Base-by-base conservation (phyloP, 2,888 invertebrate species). In the Timema cristinae region DNA sequence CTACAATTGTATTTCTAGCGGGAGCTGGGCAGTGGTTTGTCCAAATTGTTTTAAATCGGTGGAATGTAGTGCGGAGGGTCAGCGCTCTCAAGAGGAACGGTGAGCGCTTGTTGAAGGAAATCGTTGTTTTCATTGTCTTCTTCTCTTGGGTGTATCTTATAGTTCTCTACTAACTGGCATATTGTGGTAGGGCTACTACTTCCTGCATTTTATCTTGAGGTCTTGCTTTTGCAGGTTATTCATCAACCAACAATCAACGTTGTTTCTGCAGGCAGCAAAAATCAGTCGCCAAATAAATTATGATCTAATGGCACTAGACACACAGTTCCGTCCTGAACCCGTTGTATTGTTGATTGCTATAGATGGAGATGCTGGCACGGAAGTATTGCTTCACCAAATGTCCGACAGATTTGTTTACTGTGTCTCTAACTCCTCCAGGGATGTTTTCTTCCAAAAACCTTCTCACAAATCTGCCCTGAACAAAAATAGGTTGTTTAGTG, bases 341-440 rank as follows among this genome's bases (percentile, higher is more conserved):
- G 48, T 5, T 63, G 11, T n/a, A n/a, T n/a, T n/a, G n/a, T n/a
- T n/a, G n/a, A 63, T 63, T 47, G 2, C 63, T 63, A 48, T 63
- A 63, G 63, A 32, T 63, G 63, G 32, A 32, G 48, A 63, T 47
- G 63, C 63, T 16, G 63, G 47, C 48, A 6, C 47, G 63, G 63
- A n/a, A n/a, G n/a, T n/a, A n/a, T n/a, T n/a, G n/a, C n/a, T n/a
- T n/a, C n/a, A n/a, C n/a, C n/a, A n/a, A n/a, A n/a, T n/a, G n/a
- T n/a, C n/a, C n/a, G n/a, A n/a, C n/a, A n/a, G n/a, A n/a, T 63
- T 47, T 61, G 61, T 16, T 47, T n/a, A 61, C 15, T 61, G 61
- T 47, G 79, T 79, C 11, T 80, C 78, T 47, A 76, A 75, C 75
- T 66, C 78, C 71, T 47, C 78, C 79, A 69, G 78, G 78, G 74